Evolutionary conservation across 2,888 invertebrate genomes (phyloP), one percentile per base, ranked within the genome.

Genomic region (Calameuta filiformis): DNA sequence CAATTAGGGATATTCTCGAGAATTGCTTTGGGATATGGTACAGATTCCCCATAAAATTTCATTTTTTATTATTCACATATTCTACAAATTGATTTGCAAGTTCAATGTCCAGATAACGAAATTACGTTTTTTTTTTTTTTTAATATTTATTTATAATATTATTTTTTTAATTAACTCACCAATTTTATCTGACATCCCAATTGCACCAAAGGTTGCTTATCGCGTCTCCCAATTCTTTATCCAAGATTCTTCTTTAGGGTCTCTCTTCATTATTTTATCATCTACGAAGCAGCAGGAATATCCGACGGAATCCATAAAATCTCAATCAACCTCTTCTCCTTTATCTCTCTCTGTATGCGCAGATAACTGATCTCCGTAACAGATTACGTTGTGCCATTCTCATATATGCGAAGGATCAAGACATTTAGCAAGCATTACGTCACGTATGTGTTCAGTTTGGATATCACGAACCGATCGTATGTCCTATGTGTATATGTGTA

Each of bases 1-100:
- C 82, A 81, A 80, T 76, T 79, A 74, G 74, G 37, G 30, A 34
- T 68, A 71, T 68, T 75, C 37, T 37, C 35, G 71, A 75, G 34
- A 74, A 73, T 33, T 11, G 71, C 15, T 71, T 30, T 9, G 40
- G 40, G 0, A 56, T 4, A 23, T 9, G 23, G 40, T 23, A 23
- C 40, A 23, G 40, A 23, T 56, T 23, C 40, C 9, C 40, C 0
- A 56, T 56, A 23, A 9, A 9, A 56, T 56, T 56, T 9, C 6
- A 56, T 23, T 56, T 40, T 23, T 23, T 23, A 56, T 56, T 56
- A 56, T 9, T 23, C 23, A 23, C 23, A 9, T 56, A 23, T 56
- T 9, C 23, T 9, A 23, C 15, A 23, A 23, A 56, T 6, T 23
- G 6, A 56, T 56, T 23, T 56, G 40, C 23, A 23, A 23, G 1